Evolutionary conservation across 2,113 vertebrate species (phyloP).

Genomic region (Thamnophis sirtalis): DNA sequence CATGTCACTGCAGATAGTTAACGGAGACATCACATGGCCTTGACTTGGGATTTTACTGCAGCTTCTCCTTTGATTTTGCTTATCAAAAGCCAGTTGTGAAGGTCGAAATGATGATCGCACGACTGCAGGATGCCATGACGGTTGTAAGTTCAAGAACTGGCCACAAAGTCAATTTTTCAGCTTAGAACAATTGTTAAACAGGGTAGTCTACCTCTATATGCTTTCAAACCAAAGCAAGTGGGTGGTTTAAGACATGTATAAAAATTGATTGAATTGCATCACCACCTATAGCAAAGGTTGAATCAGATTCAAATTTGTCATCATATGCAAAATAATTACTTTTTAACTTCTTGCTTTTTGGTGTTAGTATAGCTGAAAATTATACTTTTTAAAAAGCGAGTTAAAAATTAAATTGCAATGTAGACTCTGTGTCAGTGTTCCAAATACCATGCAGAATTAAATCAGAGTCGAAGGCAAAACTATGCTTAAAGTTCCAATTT

Average conservation of each 20-base stretch:
- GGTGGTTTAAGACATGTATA: background rate
- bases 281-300: background rate
- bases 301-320: background rate
- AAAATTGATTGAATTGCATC: background rate
- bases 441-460: no score
- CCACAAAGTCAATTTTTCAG: background rate
- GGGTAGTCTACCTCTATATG: background rate
- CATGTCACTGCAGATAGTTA: background rate
- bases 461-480: no score
- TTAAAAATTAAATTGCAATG: background rate
- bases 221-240: background rate
- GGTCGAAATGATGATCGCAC: background rate
- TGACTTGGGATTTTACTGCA: background rate
- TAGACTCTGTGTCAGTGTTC: background rate
- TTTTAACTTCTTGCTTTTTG: background rate
- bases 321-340: background rate
- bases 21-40: background rate
- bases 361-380: background rate
- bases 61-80: background rate
- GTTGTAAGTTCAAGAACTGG: background rate
- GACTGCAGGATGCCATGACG: background rate
- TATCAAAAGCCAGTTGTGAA: background rate
- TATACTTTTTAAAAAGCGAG: background rate
- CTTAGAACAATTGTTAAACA: background rate
- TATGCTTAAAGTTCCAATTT: no score